Evolutionary conservation across 2,888 invertebrate species (phyloP).

Genomic region (Aricia artaxerxes): DNA sequence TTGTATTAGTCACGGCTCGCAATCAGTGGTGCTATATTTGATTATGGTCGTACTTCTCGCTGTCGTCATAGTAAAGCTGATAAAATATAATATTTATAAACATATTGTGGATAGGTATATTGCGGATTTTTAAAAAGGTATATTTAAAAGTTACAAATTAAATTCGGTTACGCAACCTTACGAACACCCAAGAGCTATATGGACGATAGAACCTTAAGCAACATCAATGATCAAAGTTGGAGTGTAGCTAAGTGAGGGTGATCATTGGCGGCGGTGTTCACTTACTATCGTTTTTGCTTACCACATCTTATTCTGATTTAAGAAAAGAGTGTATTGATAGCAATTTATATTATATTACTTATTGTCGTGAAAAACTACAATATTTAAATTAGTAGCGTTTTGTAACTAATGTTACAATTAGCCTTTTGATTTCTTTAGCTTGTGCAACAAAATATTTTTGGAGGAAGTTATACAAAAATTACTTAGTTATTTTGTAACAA

Average conservation of each 20-base stretch:
- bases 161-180: background rate
- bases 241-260: too few species aligned
- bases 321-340: background rate
- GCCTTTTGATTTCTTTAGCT: background rate
- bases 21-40: conserved; percentile 25
- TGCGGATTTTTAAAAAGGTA: too few species aligned
- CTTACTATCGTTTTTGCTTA: too few species aligned
- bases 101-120: background rate
- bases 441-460: conserved; percentile 23
- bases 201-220: too few species aligned
- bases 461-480: background rate
- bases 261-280: too few species aligned
- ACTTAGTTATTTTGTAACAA: background rate
- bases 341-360: background rate
- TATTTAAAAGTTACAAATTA: background rate
- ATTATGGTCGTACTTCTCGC: background rate
- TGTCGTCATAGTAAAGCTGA: conserved; percentile 6
- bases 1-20: conserved; percentile 21
- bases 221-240: too few species aligned
- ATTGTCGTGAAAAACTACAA: background rate
- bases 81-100: background rate
- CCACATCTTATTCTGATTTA: background rate
- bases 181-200: background rate
- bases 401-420: background rate
- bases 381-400: conserved; percentile 19